Conservation (phyloP, 2,888 invertebrate genomes). For the Tuberolachnus salignus region DNA sequence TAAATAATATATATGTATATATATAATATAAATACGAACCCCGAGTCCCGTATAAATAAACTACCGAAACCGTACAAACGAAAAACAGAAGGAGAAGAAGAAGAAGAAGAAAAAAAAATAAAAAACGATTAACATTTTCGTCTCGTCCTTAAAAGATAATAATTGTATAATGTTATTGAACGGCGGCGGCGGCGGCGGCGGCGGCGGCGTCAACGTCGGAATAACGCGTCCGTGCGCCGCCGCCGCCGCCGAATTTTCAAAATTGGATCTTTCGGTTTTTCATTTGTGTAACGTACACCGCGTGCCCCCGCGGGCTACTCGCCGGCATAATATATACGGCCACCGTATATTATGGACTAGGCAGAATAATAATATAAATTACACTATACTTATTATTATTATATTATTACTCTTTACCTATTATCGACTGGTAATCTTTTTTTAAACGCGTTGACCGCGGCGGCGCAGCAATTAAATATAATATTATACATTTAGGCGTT, state of each 20-base stretch:
- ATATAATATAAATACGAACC: conserved; percentile 1
- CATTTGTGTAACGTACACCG: too few species aligned
- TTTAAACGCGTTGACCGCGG: not conserved
- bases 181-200: too few species aligned
- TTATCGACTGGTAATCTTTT: not conserved
- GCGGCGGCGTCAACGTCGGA: too few species aligned
- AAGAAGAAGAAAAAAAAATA: too few species aligned
- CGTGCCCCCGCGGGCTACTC: not conserved
- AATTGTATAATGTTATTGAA: too few species aligned
- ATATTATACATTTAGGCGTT: not conserved
- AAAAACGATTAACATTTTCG: conserved; percentile 43
- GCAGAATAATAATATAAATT: not conserved
- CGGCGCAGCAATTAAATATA: conserved; percentile 5
- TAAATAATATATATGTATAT: conserved; percentile 4
- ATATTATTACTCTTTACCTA: not conserved
- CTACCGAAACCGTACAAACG: conserved; percentile 21
- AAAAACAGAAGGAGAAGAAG: too few species aligned
- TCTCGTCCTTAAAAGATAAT: not conserved
- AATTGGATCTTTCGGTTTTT: conserved; percentile 3
- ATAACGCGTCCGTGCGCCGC: too few species aligned
- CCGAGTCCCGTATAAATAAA: not conserved
- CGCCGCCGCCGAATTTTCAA: not conserved
- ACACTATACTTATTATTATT: not conserved
- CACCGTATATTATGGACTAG: too few species aligned
- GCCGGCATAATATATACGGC: too few species aligned